Percentiles rank a stretch among this genome's conserved stretches.
These are phyloP conservation scores for Phylloscopus collybita DNA, from an alignment of 2,797 vertebrate genomes.

Conservation along the genomic window DNA sequence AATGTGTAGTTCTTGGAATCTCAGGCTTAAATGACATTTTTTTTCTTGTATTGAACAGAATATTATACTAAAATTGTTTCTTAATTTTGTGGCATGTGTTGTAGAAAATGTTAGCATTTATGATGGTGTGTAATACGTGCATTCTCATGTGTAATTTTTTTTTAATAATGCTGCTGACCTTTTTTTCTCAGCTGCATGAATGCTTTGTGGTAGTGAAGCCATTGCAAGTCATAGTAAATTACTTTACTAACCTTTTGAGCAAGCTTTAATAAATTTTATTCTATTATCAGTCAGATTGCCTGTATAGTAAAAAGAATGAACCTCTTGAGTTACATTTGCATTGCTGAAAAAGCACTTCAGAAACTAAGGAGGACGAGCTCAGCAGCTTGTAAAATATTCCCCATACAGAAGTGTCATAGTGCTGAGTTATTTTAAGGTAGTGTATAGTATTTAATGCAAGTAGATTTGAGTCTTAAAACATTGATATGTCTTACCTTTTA, in stretches of 20 bases:
- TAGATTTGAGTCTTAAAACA: not conserved
- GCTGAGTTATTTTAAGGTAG: not conserved
- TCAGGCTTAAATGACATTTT: not conserved
- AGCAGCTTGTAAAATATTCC: not conserved
- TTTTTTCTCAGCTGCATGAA: not conserved
- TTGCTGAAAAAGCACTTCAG: not conserved
- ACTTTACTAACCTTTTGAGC: constrained; percentile 31
- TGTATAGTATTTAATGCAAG: not conserved
- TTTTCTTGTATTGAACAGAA: not conserved
- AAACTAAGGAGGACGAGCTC: not conserved
- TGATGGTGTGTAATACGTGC: not conserved
- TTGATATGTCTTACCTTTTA: not conserved
- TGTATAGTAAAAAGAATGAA: not conserved
- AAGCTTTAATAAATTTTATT: constrained; percentile 15
- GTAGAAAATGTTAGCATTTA: not conserved
- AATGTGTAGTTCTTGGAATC: not conserved
- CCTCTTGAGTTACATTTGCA: not conserved
- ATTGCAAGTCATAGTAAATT: constrained; percentile 10
- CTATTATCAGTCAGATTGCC: not conserved
- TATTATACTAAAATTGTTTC: not conserved
- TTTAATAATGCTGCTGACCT: not conserved
- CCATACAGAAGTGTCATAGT: not conserved
- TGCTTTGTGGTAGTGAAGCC: not conserved
- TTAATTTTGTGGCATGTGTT: not conserved
- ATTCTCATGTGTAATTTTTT: not conserved